These are phyloP conservation scores for Pseudolaguvia tuberculata DNA, from an alignment of 2,113 vertebrate genomes.

Conservation along the genomic window DNA sequence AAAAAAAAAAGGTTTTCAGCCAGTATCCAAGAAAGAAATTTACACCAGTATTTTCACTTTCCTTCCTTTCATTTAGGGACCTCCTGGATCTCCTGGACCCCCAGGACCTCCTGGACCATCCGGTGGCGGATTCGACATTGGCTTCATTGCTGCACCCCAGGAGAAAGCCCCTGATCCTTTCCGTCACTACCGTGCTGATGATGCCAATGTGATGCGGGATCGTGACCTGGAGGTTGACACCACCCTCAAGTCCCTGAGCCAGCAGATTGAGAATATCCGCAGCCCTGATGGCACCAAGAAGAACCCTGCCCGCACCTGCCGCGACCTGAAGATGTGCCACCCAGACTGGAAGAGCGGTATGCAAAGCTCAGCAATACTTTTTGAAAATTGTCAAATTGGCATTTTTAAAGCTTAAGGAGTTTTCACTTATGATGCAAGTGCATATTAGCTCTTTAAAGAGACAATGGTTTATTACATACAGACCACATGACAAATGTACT, in stretches of 20 bases:
- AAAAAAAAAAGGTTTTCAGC: not conserved
- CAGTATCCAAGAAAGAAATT: slow-evolving; percentile 27
- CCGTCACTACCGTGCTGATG: slow-evolving; percentile 87
- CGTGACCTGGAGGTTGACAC: slow-evolving; percentile 94
- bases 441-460: not conserved
- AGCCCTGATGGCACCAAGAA: slow-evolving; percentile 96
- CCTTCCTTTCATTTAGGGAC: slow-evolving; percentile 70
- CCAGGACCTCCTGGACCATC: slow-evolving; percentile 87
- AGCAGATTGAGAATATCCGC: slow-evolving; percentile 97
- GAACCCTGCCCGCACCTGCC: slow-evolving; percentile 97
- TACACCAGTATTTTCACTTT: slow-evolving; percentile 10
- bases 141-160: slow-evolving; percentile 89
- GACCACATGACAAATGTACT: not conserved
- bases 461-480: not conserved
- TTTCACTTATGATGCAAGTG: not conserved
- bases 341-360: slow-evolving; percentile 97
- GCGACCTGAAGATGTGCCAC: slow-evolving; percentile 99
- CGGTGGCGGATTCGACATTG: slow-evolving; percentile 88
- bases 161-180: slow-evolving; percentile 89
- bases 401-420: no score
- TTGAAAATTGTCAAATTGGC: not conserved
- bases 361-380: slow-evolving; percentile 28
- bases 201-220: slow-evolving; percentile 91
- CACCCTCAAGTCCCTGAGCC: slow-evolving; percentile 97
- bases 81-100: slow-evolving; percentile 84